A percentile compares a stretch with the other conserved stretches of the same genome.
phyloP scores from a whole-genome alignment of 2,113 vertebrate genomes.

The Ibidorhyncha struthersii region DNA sequence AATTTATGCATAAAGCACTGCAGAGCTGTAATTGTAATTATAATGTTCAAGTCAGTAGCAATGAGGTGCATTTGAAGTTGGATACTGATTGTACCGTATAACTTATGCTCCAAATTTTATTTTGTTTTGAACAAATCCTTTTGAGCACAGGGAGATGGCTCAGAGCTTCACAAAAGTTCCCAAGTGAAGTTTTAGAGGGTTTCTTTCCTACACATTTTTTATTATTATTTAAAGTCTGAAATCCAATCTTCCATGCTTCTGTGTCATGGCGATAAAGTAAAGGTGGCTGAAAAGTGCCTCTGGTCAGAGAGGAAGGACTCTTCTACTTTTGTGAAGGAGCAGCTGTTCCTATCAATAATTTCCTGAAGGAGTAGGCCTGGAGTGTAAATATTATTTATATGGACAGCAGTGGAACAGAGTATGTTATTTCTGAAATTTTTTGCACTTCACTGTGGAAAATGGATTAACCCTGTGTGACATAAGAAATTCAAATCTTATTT shows the following conservation, averaged over 20 bases:
- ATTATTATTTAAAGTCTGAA: constrained; percentile 62
- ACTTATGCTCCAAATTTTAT: constrained; percentile 54
- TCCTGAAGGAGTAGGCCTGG: constrained; percentile 67
- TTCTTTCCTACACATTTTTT: constrained; percentile 38
- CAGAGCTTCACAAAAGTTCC: constrained; percentile 64
- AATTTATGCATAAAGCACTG: constrained; percentile 76
- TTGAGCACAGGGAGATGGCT: constrained; percentile 45
- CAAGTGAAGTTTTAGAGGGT: constrained; percentile 65
- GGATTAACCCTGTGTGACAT: constrained; percentile 61
- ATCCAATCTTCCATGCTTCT: constrained; percentile 74
- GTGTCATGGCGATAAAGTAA: constrained; percentile 69
- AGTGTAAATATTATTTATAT: constrained; percentile 71
- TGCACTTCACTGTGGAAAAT: constrained; percentile 38
- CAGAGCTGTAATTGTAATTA: constrained; percentile 78
- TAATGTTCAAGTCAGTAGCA: constrained; percentile 55
- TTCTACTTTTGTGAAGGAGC: constrained; percentile 28
- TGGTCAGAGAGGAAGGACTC: constrained; percentile 59
- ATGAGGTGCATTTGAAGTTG: constrained; percentile 64
- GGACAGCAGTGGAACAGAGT: constrained; percentile 50
- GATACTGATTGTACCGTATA: constrained; percentile 46
- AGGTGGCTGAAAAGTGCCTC: constrained; percentile 51
- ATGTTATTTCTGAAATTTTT: constrained; percentile 37
- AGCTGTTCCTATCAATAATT: constrained; percentile 70
- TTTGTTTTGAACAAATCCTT: constrained; percentile 67
- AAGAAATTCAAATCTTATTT: not conserved